Evolutionary conservation across 2,888 invertebrate species (phyloP), one percentile per base, ranked within the genome.

Genomic region (Drosophila helvetica): DNA sequence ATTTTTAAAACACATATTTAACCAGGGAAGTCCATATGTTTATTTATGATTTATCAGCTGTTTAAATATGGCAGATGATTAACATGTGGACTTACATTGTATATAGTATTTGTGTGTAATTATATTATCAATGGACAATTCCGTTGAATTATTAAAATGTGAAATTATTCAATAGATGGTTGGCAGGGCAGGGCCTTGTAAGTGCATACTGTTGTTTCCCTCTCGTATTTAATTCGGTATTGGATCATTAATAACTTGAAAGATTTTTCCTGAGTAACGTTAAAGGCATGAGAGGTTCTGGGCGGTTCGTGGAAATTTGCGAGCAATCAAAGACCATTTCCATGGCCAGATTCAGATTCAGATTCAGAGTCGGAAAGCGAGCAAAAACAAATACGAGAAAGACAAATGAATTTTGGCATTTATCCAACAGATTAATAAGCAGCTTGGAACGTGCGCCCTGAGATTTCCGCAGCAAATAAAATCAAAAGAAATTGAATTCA

Each of bases 381-480:
- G 53, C 50, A 52, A 54, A 64, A 60, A 59, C 38, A 25, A 19
- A 51, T 25, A 45, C 18, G 50, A 56, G 18, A 22, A 19, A 43
- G 46, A 63, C n/a, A 57, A 19, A 18, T 48, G 47, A 75, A 47
- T 62, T 62, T 75, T 86, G 82, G 77, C 82, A 30, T 48, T 63
- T 77, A 67, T 79, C 89, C 89, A 86, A 76, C 25, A 58, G 65
- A 76, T 76, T 78, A 79, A 79, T 82, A 82, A 78, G 67, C 63
- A 68, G 43, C 22, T 67, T 38, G 15, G 38, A 52, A 52, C 59
- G 38, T 22, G 57, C 45, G 59, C 63, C 38, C 68, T 56, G 54
- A 47, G 56, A 61, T 77, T 67, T 63, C 54, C 42, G 59, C 52
- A 56, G 55, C 38, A 47, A 53, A 62, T 48, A 45, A 69, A 53